Evolutionary conservation across 1,140 invertebrate genomes (phyloP), one percentile per base, ranked within the genome.

Genomic region (Palaemon carinicauda): DNA sequence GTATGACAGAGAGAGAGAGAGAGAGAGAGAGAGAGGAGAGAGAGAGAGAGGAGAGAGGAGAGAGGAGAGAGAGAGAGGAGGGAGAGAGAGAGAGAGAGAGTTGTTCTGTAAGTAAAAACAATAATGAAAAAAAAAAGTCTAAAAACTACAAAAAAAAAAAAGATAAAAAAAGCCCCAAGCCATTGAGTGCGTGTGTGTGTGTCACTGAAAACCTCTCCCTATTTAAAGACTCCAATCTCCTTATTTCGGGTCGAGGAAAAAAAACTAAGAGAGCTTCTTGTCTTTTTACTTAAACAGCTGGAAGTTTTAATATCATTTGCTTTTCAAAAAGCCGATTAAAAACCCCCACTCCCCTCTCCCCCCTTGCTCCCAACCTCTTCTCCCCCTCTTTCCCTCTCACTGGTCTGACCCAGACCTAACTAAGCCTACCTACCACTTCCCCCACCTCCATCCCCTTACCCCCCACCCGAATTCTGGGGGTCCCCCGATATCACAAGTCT

Each of bases 281-380:
- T 83, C 81, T 83, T 83, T 83, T 83, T 83, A 83, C 81, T 83
- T 83, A 83, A 83, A 83, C 81, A 83, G 81, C 81, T 69, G 81
- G 81, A 83, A 83, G 71, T 83, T 83, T 83, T 83, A 83, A 83
- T 83, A 83, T 83, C 81, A 83, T 83, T 83, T 83, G 81, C 81
- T 83, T 65, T 83, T 75, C 69, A 83, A 83, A 83, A 83, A 75
- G 69, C 81, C 69, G 73, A 75, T 83, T 75, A 83, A 53, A 69
- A 21, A 69, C 27, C 80, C 29, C 53, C 1, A 1, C 52, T 1
- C n/a, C 29, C 24, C 21, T 52, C 15, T 2, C 33, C 33, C 53
- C 29, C 24, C 21, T 52, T 5, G 1, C 33, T n/a, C 53, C 31
- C 65, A 14, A 10, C 17, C 27, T 51, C 80, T 41, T 3, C 15